Conservation (phyloP, 2,888 invertebrate genomes). For the Proisotoma minuta region DNA sequence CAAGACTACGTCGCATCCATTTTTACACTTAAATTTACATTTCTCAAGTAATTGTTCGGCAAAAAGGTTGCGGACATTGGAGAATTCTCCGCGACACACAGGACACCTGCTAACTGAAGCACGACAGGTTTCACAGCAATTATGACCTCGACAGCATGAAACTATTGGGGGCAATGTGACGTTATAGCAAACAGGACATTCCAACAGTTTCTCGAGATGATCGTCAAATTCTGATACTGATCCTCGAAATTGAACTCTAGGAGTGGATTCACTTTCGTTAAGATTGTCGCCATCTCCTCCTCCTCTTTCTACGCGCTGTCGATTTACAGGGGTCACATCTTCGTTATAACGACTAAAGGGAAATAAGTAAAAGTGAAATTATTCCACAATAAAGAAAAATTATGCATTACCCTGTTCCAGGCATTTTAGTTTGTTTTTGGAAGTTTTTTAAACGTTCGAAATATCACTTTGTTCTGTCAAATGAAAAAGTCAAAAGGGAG, state of each 20-base stretch:
- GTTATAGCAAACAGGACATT: constrained; percentile 40
- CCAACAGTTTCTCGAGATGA: constrained; percentile 17
- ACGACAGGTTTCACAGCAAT: constrained; percentile 30
- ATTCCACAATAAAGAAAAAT: too few species aligned
- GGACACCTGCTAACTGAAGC: constrained; percentile 29
- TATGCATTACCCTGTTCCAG: too few species aligned
- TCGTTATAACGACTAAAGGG: too few species aligned
- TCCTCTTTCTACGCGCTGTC: background rate
- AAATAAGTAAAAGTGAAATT: too few species aligned
- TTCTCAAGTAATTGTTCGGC: constrained; percentile 35
- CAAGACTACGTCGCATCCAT: constrained; percentile 23
- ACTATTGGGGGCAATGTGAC: constrained; percentile 32
- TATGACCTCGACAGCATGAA: constrained; percentile 30
- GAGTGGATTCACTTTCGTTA: background rate
- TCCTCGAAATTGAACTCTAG: background rate
- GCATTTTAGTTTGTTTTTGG: too few species aligned
- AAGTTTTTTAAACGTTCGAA: too few species aligned
- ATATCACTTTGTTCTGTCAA: too few species aligned
- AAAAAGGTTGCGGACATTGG: constrained; percentile 25
- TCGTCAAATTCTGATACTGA: background rate
- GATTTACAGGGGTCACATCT: background rate
- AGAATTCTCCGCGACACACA: constrained; percentile 23
- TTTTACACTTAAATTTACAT: constrained; percentile 26
- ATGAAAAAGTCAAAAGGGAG: too few species aligned
- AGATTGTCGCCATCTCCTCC: background rate